A percentile compares a stretch with the other conserved stretches of the same genome.
These are phyloP conservation scores for Ophioninae sp. DNA, from an alignment of 2,888 invertebrate genomes.

Conservation along the genomic window DNA sequence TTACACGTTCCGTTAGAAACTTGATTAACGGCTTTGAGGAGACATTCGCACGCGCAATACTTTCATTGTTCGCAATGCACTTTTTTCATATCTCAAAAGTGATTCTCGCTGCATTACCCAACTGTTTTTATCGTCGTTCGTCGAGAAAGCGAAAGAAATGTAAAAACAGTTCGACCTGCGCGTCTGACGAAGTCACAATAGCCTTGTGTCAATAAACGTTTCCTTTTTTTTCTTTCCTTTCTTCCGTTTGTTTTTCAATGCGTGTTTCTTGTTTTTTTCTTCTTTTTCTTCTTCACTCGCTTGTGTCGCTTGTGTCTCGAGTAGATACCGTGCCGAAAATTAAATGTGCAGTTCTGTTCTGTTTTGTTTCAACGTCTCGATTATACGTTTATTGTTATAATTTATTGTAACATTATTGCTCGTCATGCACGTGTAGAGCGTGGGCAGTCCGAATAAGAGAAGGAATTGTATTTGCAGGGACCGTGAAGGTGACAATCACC, in stretches of 20 bases:
- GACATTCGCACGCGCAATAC: conserved; percentile 29
- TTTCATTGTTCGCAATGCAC: conserved; percentile 39
- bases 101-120: not conserved
- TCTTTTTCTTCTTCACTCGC: conserved; percentile 19
- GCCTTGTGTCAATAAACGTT: not conserved
- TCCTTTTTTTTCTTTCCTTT: not conserved
- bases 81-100: conserved; percentile 13
- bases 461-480: conserved; percentile 72
- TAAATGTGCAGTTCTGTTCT: not conserved
- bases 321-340: conserved; percentile 8
- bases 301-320: conserved; percentile 14
- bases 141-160: not conserved
- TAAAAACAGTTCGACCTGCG: conserved; percentile 5
- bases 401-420: not conserved
- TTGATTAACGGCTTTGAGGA: conserved; percentile 36
- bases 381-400: not conserved
- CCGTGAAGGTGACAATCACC: conserved; percentile 79
- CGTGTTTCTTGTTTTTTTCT: not conserved
- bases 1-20: not conserved
- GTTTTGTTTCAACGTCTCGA: not conserved
- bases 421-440: not conserved
- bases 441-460: conserved; percentile 3
- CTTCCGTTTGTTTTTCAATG: not conserved
- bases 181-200: conserved; percentile 6
- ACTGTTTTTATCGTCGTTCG: conserved; percentile 19